Base-by-base conservation (phyloP, 2,888 invertebrate genomes). In the Cremastobaeus sp. region DNA sequence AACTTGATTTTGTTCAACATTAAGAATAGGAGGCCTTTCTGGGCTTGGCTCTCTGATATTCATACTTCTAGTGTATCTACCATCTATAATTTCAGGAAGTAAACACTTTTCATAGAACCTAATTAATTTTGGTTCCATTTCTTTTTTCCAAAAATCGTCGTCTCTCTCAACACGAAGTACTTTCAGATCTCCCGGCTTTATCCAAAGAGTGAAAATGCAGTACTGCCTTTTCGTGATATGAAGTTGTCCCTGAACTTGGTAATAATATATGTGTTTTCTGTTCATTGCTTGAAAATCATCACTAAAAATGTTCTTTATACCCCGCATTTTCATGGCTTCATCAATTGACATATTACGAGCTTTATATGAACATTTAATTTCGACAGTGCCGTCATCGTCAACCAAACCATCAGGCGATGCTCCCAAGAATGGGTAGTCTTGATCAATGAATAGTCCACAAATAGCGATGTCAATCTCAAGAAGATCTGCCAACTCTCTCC, bases 391-490 rank as follows among this genome's bases (percentile, higher is more conserved):
- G 25, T 77, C 52, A 5, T 65, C 55, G 14, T 37, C 73, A 39
- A 74, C 74, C 1, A 68, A n/a, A 3, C 73, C 71, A 50, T 77
- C 77, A 3, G 72, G 66, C n/a, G 69, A 41, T 6, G 65, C 55
- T 12, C 52, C 74, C 2, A 75, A 45, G 21, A 21, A 69, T 17
- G 48, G 21, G n/a, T 30, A 5, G 2, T 34, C 37, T 12, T 34
- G 21, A 41, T 75, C 72, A 2, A 75, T 62, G 14, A 72, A 65
- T 1, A 77, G 21, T 17, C 70, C 76, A 25, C 25, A 25, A 25
- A 25, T 8, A 25, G 25, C 8, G 8, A 25, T 8, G 3, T 25
- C 25, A 5, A 5, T 25, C 4, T 25, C 25, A 5, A 25, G 3
- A 5, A 25, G 8, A 25, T 5, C 8, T 5, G 25, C 3, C 8